Evolutionary conservation across 1,140 invertebrate species (phyloP).

Genomic region (Probaryconus sp.): DNA sequence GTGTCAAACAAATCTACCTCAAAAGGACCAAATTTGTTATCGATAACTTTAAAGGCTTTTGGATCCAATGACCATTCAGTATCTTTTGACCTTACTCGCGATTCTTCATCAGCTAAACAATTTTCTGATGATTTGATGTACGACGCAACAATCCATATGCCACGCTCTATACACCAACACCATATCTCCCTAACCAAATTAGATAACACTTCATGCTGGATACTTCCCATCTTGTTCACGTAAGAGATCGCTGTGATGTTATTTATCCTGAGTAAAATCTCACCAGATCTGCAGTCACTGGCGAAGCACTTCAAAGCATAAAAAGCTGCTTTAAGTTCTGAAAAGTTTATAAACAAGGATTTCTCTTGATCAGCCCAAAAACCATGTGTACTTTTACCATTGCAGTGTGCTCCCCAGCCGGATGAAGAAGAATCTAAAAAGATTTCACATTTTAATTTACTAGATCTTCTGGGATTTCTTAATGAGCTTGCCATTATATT

Average conservation of each 20-base stretch:
- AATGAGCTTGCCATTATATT: slow-evolving; percentile 9
- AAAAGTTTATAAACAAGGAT: slow-evolving; percentile 28
- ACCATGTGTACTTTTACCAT: slow-evolving; percentile 14
- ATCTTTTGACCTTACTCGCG: slow-evolving; percentile 42
- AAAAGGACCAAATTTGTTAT: not conserved
- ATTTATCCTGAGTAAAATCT: slow-evolving; percentile 39
- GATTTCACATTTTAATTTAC: slow-evolving; percentile 51
- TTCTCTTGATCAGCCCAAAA: slow-evolving; percentile 21
- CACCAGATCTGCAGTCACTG: not conserved
- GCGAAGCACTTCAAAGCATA: slow-evolving; percentile 32
- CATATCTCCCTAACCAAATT: slow-evolving; percentile 39
- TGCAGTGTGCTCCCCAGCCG: slow-evolving; percentile 59
- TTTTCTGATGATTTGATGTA: slow-evolving; percentile 55
- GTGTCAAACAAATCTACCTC: slow-evolving; percentile 3
- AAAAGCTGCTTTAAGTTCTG: slow-evolving; percentile 31
- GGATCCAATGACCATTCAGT: slow-evolving; percentile 37
- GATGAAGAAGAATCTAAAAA: slow-evolving; percentile 61
- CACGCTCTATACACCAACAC: slow-evolving; percentile 37
- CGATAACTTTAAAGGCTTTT: slow-evolving; percentile 7
- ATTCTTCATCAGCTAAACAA: slow-evolving; percentile 47
- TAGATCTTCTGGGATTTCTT: slow-evolving; percentile 17
- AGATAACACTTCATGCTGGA: slow-evolving; percentile 25
- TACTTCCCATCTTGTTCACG: slow-evolving; percentile 40
- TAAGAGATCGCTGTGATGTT: slow-evolving; percentile 42
- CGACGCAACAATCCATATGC: slow-evolving; percentile 54